phyloP scores from a whole-genome alignment of 1,140 invertebrate genomes.

The Mylabris phalerata region DNA sequence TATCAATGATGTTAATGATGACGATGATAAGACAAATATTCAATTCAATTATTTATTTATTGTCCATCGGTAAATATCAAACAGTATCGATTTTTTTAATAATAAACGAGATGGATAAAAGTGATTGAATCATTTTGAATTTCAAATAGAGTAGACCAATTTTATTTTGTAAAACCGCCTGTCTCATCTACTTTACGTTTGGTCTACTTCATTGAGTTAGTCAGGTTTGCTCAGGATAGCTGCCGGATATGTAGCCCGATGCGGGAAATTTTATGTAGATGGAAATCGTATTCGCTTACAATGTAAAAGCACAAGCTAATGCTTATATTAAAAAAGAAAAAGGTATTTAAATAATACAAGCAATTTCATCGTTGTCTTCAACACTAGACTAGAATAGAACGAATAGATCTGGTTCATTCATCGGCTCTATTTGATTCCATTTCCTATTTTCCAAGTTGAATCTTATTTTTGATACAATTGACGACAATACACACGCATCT shows the following conservation, averaged over 20 bases:
- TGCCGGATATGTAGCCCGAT: slow-evolving; percentile 32
- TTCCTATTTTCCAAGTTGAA: slow-evolving; percentile 11
- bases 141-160: slow-evolving; percentile 36
- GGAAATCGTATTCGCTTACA: slow-evolving; percentile 17
- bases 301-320: slow-evolving; percentile 4
- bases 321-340: slow-evolving; percentile 2
- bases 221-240: slow-evolving; percentile 27
- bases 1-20: neutral
- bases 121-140: slow-evolving; percentile 33
- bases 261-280: slow-evolving; percentile 25
- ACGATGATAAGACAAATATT: too few species aligned
- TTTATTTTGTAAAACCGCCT: slow-evolving; percentile 33
- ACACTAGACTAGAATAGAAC: too few species aligned
- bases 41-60: neutral
- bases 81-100: slow-evolving; percentile 12
- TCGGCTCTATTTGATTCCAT: slow-evolving; percentile 10
- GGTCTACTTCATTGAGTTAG: slow-evolving; percentile 38
- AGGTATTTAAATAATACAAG: too few species aligned
- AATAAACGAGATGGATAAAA: slow-evolving; percentile 22
- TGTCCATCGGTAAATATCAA: neutral
- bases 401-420: neutral
- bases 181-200: slow-evolving; percentile 39
- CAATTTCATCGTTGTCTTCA: too few species aligned
- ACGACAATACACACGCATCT: slow-evolving; percentile 9
- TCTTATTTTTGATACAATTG: slow-evolving; percentile 13